phyloP scores from a whole-genome alignment of 2,888 invertebrate species.

The Heliothis peltigera region DNA sequence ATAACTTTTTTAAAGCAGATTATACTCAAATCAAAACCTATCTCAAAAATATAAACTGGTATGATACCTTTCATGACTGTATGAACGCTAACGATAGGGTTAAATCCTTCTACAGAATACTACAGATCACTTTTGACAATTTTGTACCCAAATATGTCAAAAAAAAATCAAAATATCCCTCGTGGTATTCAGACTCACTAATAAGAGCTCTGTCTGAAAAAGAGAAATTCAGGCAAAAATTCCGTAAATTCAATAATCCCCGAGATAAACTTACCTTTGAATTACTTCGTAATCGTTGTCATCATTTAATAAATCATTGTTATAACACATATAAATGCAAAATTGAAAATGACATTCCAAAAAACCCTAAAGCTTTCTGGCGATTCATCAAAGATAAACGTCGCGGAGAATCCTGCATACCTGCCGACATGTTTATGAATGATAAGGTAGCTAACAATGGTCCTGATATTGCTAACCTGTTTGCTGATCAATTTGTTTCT shows the following conservation, averaged over 20 bases:
- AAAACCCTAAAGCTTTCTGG: too few species aligned
- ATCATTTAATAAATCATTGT: background rate
- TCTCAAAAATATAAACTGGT: slow-evolving; percentile 12
- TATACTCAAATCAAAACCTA: background rate
- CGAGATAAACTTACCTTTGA: background rate
- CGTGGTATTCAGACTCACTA: background rate
- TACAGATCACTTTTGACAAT: background rate
- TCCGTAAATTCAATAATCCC: slow-evolving; percentile 7
- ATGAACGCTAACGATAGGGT: slow-evolving; percentile 10
- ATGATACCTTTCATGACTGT: slow-evolving; percentile 3
- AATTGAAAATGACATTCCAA: slow-evolving; percentile 3
- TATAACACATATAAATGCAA: slow-evolving; percentile 1
- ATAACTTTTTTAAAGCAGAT: slow-evolving; percentile 16
- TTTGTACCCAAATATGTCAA: slow-evolving; percentile 1
- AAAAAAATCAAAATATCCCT: background rate
- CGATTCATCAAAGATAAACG: too few species aligned
- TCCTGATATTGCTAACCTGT: too few species aligned
- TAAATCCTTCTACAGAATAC: slow-evolving; percentile 8
- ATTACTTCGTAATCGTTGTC: background rate
- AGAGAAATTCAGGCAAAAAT: slow-evolving; percentile 4
- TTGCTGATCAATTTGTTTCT: too few species aligned
- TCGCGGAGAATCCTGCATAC: too few species aligned
- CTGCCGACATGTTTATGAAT: too few species aligned
- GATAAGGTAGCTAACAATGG: too few species aligned
- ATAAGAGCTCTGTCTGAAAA: background rate